Evolutionary conservation across 2,797 vertebrate genomes (phyloP).

Genomic region (Champsocephalus gunnari): DNA sequence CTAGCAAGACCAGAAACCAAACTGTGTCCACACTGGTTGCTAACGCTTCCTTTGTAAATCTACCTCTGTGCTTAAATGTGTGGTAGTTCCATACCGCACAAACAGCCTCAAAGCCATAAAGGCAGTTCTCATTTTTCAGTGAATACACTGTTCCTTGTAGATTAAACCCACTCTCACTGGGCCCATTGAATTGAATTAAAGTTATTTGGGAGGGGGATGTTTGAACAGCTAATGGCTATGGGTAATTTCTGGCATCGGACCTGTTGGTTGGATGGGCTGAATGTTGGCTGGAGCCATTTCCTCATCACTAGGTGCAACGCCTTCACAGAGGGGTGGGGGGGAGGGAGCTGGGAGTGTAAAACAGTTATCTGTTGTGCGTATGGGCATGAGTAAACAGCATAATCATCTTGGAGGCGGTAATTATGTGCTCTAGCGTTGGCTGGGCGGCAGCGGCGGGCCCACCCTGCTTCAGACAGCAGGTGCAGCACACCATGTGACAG

Average conservation of each 20-base stretch:
- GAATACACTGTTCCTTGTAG: slow-evolving; percentile 27
- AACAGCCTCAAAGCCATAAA: slow-evolving; percentile 16
- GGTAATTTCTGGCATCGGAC: slow-evolving; percentile 67
- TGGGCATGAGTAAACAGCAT: slow-evolving; percentile 76
- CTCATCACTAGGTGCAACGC: slow-evolving; percentile 60
- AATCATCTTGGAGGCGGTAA: slow-evolving; percentile 74
- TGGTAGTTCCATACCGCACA: slow-evolving; percentile 6
- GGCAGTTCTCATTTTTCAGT: slow-evolving; percentile 12
- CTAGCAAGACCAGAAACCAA: slow-evolving; percentile 3
- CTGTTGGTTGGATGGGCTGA: slow-evolving; percentile 54
- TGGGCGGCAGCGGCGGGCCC: slow-evolving; percentile 52
- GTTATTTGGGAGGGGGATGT: slow-evolving; percentile 59
- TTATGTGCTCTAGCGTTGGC: slow-evolving; percentile 64
- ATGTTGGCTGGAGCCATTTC: slow-evolving; percentile 69
- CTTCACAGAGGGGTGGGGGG: slow-evolving; percentile 32
- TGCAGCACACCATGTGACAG: slow-evolving; percentile 76
- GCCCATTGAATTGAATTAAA: slow-evolving; percentile 58
- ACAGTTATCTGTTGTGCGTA: slow-evolving; percentile 75
- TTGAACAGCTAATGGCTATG: slow-evolving; percentile 71
- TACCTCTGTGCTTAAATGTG: not conserved
- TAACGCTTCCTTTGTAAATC: not conserved
- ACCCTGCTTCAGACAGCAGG: slow-evolving; percentile 78
- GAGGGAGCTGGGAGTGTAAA: slow-evolving; percentile 42
- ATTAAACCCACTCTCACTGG: slow-evolving; percentile 48
- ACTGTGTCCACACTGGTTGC: not conserved